These are phyloP conservation scores for Horisme vitalbata DNA, from an alignment of 2,888 invertebrate genomes.

Conservation along the genomic window DNA sequence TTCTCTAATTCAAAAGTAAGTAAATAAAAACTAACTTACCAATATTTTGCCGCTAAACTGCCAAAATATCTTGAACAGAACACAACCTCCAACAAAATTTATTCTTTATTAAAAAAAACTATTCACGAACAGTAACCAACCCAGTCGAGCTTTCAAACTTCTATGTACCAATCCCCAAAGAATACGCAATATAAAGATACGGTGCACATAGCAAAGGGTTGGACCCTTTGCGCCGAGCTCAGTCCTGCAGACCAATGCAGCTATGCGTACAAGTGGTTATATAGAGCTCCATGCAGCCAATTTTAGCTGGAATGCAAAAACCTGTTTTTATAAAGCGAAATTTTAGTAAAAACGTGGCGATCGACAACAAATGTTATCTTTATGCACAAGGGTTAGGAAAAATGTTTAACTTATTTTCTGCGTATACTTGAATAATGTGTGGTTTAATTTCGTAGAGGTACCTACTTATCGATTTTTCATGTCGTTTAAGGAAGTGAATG, in stretches of 20 bases:
- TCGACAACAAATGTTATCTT: constrained; percentile 6
- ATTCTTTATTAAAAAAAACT: not conserved
- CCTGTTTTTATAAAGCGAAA: constrained; percentile 21
- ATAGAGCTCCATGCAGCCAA: constrained; percentile 23
- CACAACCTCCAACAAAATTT: not conserved
- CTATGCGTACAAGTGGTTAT: constrained; percentile 41
- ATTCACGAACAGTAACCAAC: constrained; percentile 11
- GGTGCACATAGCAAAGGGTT: constrained; percentile 53
- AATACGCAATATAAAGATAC: constrained; percentile 32
- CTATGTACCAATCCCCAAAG: constrained; percentile 36
- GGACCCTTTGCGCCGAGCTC: constrained; percentile 65
- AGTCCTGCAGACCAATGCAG: constrained; percentile 61
- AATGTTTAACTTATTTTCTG: too few species aligned
- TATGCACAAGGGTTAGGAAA: not conserved
- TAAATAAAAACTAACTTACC: too few species aligned
- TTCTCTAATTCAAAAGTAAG: too few species aligned
- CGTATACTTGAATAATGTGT: too few species aligned
- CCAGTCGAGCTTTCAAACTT: constrained; percentile 14
- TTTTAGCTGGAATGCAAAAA: constrained; percentile 26
- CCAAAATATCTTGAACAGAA: too few species aligned
- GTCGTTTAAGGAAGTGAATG: too few species aligned
- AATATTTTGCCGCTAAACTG: too few species aligned
- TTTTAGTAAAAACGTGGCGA: constrained; percentile 2
- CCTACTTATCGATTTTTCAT: too few species aligned
- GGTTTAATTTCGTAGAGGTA: too few species aligned